A percentile compares a stretch with the other conserved stretches of the same genome.
phyloP scores from a whole-genome alignment of 2,113 vertebrate species.

The Etheostoma cragini region DNA sequence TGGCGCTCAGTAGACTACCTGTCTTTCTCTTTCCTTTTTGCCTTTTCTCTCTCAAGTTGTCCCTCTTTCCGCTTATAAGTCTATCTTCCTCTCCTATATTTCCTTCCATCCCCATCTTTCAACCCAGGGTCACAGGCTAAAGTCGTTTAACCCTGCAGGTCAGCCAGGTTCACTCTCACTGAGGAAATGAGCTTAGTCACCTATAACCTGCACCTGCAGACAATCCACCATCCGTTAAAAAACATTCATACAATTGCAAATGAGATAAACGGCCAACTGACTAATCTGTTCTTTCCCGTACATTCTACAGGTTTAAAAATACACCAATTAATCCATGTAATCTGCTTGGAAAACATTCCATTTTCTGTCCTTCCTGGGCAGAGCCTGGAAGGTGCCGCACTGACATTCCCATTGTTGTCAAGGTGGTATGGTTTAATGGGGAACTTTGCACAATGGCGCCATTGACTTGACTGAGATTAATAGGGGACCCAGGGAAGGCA shows the following conservation, averaged over 20 bases:
- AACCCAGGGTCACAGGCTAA: constrained; percentile 23
- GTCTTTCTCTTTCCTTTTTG: neutral
- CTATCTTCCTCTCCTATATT: constrained; percentile 15
- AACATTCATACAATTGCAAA: constrained; percentile 41
- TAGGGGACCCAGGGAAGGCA: constrained; percentile 49
- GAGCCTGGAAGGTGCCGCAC: constrained; percentile 35
- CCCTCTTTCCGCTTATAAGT: neutral
- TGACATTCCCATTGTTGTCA: constrained; percentile 66
- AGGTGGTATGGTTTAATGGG: constrained; percentile 66
- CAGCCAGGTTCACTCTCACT: constrained; percentile 17
- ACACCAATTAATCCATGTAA: constrained; percentile 42
- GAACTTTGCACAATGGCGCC: constrained; percentile 66
- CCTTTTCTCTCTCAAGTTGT: constrained; percentile 6
- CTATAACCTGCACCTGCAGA: constrained; percentile 45
- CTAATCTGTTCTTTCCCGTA: constrained; percentile 15
- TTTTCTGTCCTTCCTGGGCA: constrained; percentile 27
- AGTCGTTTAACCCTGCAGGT: constrained; percentile 46
- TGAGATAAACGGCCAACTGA: neutral
- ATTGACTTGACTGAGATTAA: constrained; percentile 77
- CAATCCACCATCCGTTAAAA: constrained; percentile 37
- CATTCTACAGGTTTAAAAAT: constrained; percentile 35
- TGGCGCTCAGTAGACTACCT: constrained; percentile 5
- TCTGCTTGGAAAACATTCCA: constrained; percentile 45
- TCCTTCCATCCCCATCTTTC: constrained; percentile 10
- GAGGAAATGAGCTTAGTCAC: constrained; percentile 59